Conservation (phyloP, 2,888 invertebrate genomes). For the Protophormia terraenovae region DNA sequence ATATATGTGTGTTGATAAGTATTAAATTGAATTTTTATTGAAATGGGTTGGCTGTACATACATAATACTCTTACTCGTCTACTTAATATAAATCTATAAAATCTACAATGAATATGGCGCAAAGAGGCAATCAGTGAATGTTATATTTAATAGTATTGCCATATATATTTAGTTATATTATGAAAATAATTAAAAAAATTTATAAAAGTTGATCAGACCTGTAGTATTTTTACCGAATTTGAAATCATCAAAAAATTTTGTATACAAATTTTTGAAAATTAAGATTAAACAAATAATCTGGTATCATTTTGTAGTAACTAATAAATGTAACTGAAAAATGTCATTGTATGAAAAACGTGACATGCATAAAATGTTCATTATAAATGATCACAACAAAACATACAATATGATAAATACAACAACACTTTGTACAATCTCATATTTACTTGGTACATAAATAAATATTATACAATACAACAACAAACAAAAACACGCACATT, state of each 20-base stretch:
- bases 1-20: neutral
- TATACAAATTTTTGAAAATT: neutral
- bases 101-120: neutral
- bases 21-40: conserved; percentile 33
- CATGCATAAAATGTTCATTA: conserved; percentile 1
- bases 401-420: neutral
- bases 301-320: neutral
- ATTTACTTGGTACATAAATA: neutral
- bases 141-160: neutral
- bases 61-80: neutral
- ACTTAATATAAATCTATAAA: neutral
- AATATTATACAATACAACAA: neutral
- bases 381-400: neutral
- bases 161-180: no score
- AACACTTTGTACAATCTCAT: neutral
- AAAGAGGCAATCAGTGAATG: neutral
- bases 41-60: neutral
- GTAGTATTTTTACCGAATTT: no score
- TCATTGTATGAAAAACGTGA: conserved; percentile 11
- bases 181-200: no score
- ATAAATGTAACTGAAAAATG: conserved; percentile 9
- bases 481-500: neutral
- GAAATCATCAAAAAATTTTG: no score
- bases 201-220: no score
- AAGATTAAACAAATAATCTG: neutral